Evolutionary conservation across 2,797 vertebrate species (phyloP).

Genomic region (Mus spretus): DNA sequence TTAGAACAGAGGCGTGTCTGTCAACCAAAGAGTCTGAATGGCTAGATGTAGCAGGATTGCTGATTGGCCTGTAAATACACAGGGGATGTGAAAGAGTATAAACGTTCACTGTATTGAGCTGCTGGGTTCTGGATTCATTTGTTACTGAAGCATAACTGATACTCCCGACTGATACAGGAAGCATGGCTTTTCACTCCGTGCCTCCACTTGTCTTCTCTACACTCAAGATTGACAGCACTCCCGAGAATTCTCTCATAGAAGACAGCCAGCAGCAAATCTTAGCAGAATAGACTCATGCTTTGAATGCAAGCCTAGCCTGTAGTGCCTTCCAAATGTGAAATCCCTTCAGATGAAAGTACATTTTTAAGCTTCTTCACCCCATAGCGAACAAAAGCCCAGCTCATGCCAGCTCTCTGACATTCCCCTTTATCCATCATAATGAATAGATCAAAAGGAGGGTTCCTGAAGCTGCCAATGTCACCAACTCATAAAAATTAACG

Average conservation of each 20-base stretch:
- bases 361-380: conserved; percentile 16
- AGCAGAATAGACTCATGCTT: conserved; percentile 14
- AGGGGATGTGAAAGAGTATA: background rate
- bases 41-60: too few relatives aligned
- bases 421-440: background rate
- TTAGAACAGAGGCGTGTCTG: background rate
- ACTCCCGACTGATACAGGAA: background rate
- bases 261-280: conserved; percentile 1
- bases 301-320: background rate
- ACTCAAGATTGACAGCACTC: background rate
- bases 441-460: background rate
- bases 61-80: background rate
- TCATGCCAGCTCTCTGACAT: background rate
- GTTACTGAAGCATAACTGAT: background rate
- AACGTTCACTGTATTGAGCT: background rate
- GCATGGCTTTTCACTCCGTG: background rate
- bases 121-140: background rate
- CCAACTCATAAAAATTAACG: background rate
- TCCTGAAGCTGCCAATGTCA: background rate
- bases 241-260: background rate
- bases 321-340: background rate
- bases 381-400: background rate
- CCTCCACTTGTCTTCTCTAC: background rate
- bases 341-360: background rate
- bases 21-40: background rate